phyloP scores from a whole-genome alignment of 1,140 invertebrate genomes.

The Cylas formicarius region DNA sequence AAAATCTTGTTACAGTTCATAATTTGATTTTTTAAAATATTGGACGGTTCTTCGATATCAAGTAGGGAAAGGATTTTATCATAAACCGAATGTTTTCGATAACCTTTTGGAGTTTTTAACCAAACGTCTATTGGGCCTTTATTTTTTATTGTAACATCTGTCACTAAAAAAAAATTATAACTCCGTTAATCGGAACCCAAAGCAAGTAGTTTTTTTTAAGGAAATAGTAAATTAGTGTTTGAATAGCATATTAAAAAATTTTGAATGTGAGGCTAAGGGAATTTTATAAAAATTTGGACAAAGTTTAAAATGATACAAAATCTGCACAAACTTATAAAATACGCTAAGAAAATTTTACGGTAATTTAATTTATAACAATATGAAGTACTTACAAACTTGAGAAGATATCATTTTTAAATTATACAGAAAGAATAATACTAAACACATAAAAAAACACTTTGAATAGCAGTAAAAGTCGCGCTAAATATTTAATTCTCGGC shows the following conservation, averaged over 20 bases:
- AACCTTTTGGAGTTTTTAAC: neutral
- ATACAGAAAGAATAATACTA: too few relatives aligned
- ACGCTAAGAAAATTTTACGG: neutral
- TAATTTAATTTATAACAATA: neutral
- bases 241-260: neutral
- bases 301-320: neutral
- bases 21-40: neutral
- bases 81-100: too few relatives aligned
- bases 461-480: too few relatives aligned
- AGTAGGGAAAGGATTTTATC: too few relatives aligned
- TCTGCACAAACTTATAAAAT: neutral
- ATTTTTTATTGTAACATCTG: neutral
- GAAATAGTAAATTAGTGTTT: neutral
- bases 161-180: conserved; percentile 5
- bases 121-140: neutral
- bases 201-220: neutral
- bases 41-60: neutral
- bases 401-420: too few relatives aligned
- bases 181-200: conserved; percentile 2
- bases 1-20: neutral
- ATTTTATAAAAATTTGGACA: neutral
- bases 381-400: conserved; percentile 7
- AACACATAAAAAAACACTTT: too few relatives aligned
- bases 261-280: too few relatives aligned
- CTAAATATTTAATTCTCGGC: too few relatives aligned